Evolutionary conservation across 1,140 invertebrate species (phyloP), one percentile per base, ranked within the genome.

Genomic region (Trichogramma pretiosum): DNA sequence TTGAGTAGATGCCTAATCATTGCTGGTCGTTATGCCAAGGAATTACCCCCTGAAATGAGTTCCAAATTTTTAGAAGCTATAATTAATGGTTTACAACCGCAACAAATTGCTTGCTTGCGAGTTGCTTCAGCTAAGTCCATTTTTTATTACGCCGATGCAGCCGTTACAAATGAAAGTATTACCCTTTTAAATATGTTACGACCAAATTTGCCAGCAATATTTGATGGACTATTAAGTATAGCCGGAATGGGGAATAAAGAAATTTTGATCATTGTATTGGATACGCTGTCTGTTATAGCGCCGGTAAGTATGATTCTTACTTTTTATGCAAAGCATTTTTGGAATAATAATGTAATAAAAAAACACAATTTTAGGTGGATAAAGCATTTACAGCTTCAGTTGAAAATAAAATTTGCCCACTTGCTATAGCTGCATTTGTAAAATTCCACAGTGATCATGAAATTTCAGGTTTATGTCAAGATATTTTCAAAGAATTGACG

Each of bases 1-100:
- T 68, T 84, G 22, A 85, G 85, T 1, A 74, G 84, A 42, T 84
- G 83, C 50, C 62, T 88, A 21, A 87, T 82, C 72, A 75, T 82
- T 17, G 77, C 81, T 9, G 84, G 83, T 62, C 74, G 77, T 42
- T 87, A 82, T 63, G 76, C 78, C 4, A 72, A 74, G 34, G 71
- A 76, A 36, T 75, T 83, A 63, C 70, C 74, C 36, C 65, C 70
- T 30, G 74, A 78, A 46, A 68, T 81, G 49, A 71, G 74, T 49
- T 67, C 67, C 17, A 75, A 74, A 43, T 83, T 82, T 63, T 54
- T 84, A 9, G 75, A 81, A 62, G 78, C 77, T 22, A 80, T 80
- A 5, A 77, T 82, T 0, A 74, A 74, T 49, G 79, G 78, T 0
- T 64, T 84, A 18, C 73, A 77, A 40, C 72, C 74, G 26, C 75